Evolutionary conservation across 2,888 invertebrate species (phyloP), one percentile per base, ranked within the genome.

Genomic region (Troilus luridus): DNA sequence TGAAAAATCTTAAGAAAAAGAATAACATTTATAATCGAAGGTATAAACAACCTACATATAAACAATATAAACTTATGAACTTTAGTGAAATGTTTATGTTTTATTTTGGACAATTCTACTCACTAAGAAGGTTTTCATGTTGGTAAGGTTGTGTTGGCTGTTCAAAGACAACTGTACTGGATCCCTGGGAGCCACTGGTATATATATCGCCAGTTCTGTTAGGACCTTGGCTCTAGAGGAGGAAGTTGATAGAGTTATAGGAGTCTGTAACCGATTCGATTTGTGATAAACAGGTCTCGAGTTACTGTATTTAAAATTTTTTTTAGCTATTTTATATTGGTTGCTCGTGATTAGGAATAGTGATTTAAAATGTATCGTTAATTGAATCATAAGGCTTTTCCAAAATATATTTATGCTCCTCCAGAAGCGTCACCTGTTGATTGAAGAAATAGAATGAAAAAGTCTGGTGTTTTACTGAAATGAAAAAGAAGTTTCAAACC

Each of bases 91-190:
- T 62, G 5, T 62, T 62, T 8, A 62, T 9, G 19, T 6, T 62
- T 6, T 62, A 62, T 62, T 21, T 62, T 72, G 6, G 27, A 12
- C 11, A 12, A 81, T 85, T 56, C n/a, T 89, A 88, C 88, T 88
- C 24, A 88, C 88, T 27, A 88, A 88, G 60, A 64, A 62, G 89
- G 89, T 89, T 89, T 89, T 89, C 89, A 89, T 89, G 64, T 89
- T 89, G 85, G 56, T 21, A n/a, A 85, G 56, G 54, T 54, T 56
- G 12, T 85, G 56, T 21, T 56, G 56, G 54, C 56, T 54, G 56
- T 85, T 54, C n/a, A 85, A n/a, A 85, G 85, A 58, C 54, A 56
- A 85, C 85, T 85, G 85, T 85, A 3, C 56, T 21, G 0, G 12
- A 19, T 21, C n/a, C 85, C 56, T 85, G 5, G 5, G 12, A 56